Evolutionary conservation across 2,797 vertebrate genomes (phyloP).

Genomic region (Catharus ustulatus): DNA sequence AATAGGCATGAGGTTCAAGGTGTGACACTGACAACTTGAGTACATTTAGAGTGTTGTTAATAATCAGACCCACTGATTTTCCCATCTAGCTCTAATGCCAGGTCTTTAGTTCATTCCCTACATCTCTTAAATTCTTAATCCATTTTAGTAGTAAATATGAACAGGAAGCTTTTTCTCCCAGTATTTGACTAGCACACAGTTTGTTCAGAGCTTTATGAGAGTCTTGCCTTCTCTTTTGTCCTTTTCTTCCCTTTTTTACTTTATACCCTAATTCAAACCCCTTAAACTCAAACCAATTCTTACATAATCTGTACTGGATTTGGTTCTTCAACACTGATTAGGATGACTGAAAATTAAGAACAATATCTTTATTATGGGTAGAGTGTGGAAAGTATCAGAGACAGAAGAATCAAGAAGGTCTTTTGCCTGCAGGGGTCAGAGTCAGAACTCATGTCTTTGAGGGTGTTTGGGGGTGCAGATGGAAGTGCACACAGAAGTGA

Average conservation of each 20-base stretch:
- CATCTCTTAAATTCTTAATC: conserved; percentile 13
- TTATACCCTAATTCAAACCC: not conserved
- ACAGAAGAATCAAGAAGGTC: accelerated
- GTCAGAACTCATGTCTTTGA: not conserved
- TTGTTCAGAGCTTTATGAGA: not conserved
- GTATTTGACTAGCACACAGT: not conserved
- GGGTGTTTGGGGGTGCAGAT: not conserved
- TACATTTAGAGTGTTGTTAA: conserved; percentile 56
- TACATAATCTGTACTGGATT: not conserved
- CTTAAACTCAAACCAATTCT: not conserved
- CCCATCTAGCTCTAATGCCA: conserved; percentile 20
- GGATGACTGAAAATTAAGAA: not conserved
- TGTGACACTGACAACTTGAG: conserved; percentile 45
- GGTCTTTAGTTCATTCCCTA: conserved; percentile 4
- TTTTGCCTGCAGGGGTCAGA: not conserved
- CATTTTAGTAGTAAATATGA: not conserved
- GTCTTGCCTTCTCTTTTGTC: not conserved
- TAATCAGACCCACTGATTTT: conserved; percentile 20
- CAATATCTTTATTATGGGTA: not conserved
- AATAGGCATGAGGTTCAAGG: conserved; percentile 61
- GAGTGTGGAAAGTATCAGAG: not conserved
- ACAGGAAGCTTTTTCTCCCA: not conserved
- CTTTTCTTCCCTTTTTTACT: not conserved
- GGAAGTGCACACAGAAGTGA: not conserved
- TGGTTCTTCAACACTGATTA: not conserved